These are phyloP conservation scores for Aradus depressus DNA, from an alignment of 2,888 invertebrate species.

Conservation along the genomic window DNA sequence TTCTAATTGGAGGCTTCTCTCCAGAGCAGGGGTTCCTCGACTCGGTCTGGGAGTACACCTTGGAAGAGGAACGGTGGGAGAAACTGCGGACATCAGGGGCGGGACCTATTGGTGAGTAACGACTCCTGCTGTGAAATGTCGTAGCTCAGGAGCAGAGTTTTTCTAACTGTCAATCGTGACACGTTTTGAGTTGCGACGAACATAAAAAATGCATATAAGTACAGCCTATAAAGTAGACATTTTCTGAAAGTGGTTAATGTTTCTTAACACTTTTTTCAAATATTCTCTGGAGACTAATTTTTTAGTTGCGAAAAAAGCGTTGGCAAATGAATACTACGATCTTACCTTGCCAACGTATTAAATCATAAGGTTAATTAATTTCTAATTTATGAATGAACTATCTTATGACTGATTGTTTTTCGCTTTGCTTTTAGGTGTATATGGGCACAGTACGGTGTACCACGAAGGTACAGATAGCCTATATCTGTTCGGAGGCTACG, in stretches of 20 bases:
- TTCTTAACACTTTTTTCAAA: too few species aligned
- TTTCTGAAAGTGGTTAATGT: too few species aligned
- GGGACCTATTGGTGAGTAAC: slow-evolving; percentile 53
- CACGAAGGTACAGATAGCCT: slow-evolving; percentile 68
- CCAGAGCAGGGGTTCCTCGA: slow-evolving; percentile 61
- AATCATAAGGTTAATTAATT: too few species aligned
- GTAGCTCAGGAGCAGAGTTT: neutral
- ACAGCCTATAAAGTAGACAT: too few species aligned
- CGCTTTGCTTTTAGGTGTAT: slow-evolving; percentile 43
- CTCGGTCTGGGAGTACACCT: slow-evolving; percentile 67
- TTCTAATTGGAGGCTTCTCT: slow-evolving; percentile 80
- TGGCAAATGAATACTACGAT: too few species aligned
- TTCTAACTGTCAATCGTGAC: neutral
- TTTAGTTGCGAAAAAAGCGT: too few species aligned
- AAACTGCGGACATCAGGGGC: slow-evolving; percentile 57
- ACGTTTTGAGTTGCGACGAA: too few species aligned
- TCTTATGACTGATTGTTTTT: neutral
- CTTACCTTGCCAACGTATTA: too few species aligned
- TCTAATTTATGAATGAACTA: too few species aligned
- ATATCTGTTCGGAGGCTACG: slow-evolving; percentile 81
- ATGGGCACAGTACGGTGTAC: slow-evolving; percentile 82
- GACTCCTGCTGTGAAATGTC: neutral
- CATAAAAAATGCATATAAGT: too few species aligned
- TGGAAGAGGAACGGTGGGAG: slow-evolving; percentile 62
- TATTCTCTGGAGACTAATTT: too few species aligned